These are phyloP conservation scores for Halyomorpha halys DNA, from an alignment of 1,140 invertebrate species.

Conservation along the genomic window DNA sequence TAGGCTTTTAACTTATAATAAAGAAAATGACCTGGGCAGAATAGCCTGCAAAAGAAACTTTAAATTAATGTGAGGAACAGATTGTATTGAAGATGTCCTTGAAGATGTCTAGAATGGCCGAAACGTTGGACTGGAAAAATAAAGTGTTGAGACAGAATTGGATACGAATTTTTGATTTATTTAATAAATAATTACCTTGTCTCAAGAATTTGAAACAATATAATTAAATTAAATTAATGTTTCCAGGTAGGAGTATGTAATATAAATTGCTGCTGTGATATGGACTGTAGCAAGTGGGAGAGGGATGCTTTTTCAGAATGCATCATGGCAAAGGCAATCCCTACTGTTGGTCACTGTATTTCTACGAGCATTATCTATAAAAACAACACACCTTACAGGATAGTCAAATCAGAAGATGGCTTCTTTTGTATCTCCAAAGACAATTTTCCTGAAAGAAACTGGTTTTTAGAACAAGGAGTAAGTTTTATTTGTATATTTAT, in stretches of 20 bases:
- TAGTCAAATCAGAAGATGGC: constrained; percentile 36
- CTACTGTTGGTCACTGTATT: constrained; percentile 7
- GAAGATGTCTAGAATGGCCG: too few species aligned
- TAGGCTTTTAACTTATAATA: too few species aligned
- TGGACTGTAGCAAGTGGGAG: constrained; percentile 48
- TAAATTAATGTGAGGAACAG: too few species aligned
- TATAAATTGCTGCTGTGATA: constrained; percentile 66
- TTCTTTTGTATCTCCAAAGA: constrained; percentile 49
- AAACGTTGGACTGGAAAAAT: too few species aligned
- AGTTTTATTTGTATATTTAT: constrained; percentile 1
- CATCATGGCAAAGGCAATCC: background rate
- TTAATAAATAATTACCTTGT: too few species aligned
- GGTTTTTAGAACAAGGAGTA: constrained; percentile 14
- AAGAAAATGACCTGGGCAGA: too few species aligned
- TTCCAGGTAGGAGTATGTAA: constrained; percentile 50
- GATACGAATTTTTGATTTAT: too few species aligned
- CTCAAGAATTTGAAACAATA: too few species aligned
- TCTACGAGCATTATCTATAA: constrained; percentile 35
- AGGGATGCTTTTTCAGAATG: constrained; percentile 47
- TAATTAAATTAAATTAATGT: constrained; percentile 6
- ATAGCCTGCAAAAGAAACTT: too few species aligned
- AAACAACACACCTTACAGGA: constrained; percentile 38
- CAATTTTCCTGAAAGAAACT: constrained; percentile 40
- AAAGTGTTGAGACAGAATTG: too few species aligned
- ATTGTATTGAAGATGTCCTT: too few species aligned